Evolutionary conservation across 2,888 invertebrate genomes (phyloP).

Genomic region (Ormyrus labotus): DNA sequence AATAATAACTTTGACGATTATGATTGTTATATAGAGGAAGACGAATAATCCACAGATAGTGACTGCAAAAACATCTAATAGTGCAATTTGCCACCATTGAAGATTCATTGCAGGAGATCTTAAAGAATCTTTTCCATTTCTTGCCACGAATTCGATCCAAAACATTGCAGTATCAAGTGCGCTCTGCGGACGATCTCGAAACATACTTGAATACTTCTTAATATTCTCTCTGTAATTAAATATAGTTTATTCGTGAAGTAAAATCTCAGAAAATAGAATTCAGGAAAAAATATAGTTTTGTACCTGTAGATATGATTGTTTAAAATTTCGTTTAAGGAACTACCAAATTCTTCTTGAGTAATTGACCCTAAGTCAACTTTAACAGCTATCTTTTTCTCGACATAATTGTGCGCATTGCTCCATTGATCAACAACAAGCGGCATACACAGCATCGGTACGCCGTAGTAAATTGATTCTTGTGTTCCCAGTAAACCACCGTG

Average conservation of each 20-base stretch:
- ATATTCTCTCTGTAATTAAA: conserved; percentile 55
- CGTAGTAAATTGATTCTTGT: conserved; percentile 69
- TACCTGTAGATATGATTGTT: conserved; percentile 57
- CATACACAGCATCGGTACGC: conserved; percentile 70
- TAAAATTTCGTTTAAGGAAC: conserved; percentile 63
- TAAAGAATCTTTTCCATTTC: conserved; percentile 63
- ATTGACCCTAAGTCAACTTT: conserved; percentile 60
- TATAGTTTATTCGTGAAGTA: too few species aligned
- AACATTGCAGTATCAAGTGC: conserved; percentile 66
- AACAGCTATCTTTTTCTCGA: conserved; percentile 64
- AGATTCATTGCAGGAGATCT: conserved; percentile 66
- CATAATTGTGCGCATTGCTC: conserved; percentile 64
- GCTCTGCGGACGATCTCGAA: conserved; percentile 66
- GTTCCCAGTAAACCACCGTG: conserved; percentile 72
- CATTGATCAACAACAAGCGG: conserved; percentile 71
- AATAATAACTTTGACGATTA: too few species aligned
- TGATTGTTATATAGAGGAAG: too few species aligned
- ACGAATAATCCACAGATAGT: neutral
- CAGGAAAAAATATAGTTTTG: too few species aligned
- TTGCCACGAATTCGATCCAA: conserved; percentile 69
- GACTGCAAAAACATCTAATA: conserved; percentile 65
- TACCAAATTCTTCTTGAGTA: conserved; percentile 64
- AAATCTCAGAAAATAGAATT: too few species aligned
- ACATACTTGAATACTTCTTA: conserved; percentile 61
- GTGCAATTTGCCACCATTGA: conserved; percentile 68